Conservation (phyloP, 35 echinoderm and acorn worm genomes). For the Acanthaster planci region DNA sequence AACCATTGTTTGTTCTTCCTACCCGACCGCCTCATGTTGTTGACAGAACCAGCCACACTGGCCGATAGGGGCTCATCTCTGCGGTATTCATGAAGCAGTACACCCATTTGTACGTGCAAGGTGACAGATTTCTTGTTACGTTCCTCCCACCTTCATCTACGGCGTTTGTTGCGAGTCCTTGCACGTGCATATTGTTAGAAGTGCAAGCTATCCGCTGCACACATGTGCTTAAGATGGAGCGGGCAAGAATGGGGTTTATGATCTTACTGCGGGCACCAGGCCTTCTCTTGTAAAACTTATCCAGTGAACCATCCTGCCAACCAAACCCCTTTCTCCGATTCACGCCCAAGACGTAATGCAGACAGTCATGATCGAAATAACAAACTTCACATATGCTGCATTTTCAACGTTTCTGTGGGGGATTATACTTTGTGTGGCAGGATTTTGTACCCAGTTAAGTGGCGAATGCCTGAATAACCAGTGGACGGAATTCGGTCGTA, state of each 20-base stretch:
- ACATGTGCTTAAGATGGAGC: slow-evolving; percentile 17
- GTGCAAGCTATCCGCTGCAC: slow-evolving; percentile 19
- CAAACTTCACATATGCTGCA: slow-evolving; percentile 11
- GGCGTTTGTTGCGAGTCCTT: slow-evolving; percentile 12
- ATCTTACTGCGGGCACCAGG: slow-evolving; percentile 5
- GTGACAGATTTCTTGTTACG: slow-evolving; percentile 20
- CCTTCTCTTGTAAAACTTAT: background rate
- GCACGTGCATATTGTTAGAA: slow-evolving; percentile 18
- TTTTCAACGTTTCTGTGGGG: too few species aligned
- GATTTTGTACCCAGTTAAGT: too few species aligned
- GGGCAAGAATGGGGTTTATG: background rate
- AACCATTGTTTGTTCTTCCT: slow-evolving; percentile 14
- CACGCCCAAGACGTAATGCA: background rate
- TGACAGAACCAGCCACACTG: slow-evolving; percentile 13
- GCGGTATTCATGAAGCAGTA: background rate
- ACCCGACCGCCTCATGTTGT: background rate
- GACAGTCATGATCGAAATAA: background rate
- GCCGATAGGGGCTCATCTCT: slow-evolving; percentile 6
- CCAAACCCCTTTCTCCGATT: slow-evolving; percentile 4
- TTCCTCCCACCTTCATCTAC: slow-evolving; percentile 5
- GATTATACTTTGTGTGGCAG: too few species aligned
- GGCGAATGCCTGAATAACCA: too few species aligned
- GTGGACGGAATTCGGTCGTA: too few species aligned
- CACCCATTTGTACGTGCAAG: slow-evolving; percentile 12
- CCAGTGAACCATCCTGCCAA: background rate